A percentile compares a stretch with the other conserved stretches of the same genome.
Conservation (phyloP, 2,888 invertebrate genomes). For the Acanthoscelides obtectus region DNA sequence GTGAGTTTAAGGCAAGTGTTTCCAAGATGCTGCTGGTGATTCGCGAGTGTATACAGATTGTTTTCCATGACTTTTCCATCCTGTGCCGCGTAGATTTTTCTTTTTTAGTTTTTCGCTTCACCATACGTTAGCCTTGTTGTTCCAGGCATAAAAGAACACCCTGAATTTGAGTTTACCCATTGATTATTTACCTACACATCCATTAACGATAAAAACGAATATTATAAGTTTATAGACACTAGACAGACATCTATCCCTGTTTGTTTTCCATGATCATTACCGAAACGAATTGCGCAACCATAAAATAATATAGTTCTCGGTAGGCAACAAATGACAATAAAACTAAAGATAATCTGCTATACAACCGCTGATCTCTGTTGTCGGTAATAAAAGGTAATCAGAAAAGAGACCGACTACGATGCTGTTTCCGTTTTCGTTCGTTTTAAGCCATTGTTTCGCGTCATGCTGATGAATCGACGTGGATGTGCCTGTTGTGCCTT, state of each 20-base stretch:
- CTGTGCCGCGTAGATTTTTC: too few species aligned
- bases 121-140: too few species aligned
- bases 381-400: background rate
- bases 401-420: background rate
- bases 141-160: too few species aligned
- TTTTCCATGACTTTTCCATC: too few species aligned
- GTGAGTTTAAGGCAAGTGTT: too few species aligned
- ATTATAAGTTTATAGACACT: background rate
- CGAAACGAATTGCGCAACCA: background rate
- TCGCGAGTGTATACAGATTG: too few species aligned
- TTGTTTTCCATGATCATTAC: background rate
- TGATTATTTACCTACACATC: too few species aligned
- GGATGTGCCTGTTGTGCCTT: background rate
- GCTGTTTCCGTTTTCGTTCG: background rate
- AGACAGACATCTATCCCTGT: background rate
- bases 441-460: background rate
- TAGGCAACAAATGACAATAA: background rate
- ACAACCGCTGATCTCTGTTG: background rate
- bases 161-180: too few species aligned
- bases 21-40: too few species aligned
- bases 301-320: background rate
- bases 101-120: too few species aligned
- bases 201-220: too few species aligned
- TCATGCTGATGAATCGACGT: background rate
- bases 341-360: background rate